These are phyloP conservation scores for Micropoecilia bifurca DNA, from an alignment of 2,797 vertebrate species.

Conservation along the genomic window DNA sequence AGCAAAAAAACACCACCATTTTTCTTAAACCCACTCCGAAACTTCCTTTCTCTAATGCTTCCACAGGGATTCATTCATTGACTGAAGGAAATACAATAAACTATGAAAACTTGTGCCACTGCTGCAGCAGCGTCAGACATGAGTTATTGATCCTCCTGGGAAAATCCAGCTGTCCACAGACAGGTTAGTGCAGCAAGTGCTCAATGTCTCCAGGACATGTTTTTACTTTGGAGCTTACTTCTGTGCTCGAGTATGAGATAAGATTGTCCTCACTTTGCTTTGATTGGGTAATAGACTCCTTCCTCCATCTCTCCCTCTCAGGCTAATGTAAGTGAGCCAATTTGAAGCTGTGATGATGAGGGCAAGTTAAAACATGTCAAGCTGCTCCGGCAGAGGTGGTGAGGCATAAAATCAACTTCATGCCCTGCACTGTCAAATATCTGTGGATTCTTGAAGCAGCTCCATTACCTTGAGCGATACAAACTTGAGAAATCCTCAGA, in stretches of 20 bases:
- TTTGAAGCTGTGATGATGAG: slow-evolving; percentile 19
- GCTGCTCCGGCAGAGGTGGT: slow-evolving; percentile 47
- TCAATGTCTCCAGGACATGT: slow-evolving; percentile 6
- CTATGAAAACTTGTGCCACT: neutral
- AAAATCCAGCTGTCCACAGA: neutral
- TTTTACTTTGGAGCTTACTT: slow-evolving; percentile 18
- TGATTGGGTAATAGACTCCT: slow-evolving; percentile 29
- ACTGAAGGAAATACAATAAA: neutral
- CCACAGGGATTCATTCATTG: too few species aligned
- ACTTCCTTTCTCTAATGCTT: neutral
- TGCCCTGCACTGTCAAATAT: slow-evolving; percentile 39
- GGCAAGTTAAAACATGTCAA: slow-evolving; percentile 61
- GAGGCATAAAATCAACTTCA: slow-evolving; percentile 37
- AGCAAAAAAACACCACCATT: neutral
- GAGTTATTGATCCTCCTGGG: neutral
- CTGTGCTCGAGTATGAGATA: slow-evolving; percentile 26
- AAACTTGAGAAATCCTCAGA: neutral
- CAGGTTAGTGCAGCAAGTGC: neutral
- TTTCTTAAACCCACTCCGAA: neutral
- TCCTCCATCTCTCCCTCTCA: slow-evolving; percentile 10
- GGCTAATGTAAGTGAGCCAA: slow-evolving; percentile 54
- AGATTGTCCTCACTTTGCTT: slow-evolving; percentile 14
- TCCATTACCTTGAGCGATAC: slow-evolving; percentile 28
- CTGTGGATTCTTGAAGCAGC: slow-evolving; percentile 1
- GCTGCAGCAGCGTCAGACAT: neutral